Evolutionary conservation across 2,888 invertebrate genomes (phyloP).

Genomic region (Chloromyia formosa): DNA sequence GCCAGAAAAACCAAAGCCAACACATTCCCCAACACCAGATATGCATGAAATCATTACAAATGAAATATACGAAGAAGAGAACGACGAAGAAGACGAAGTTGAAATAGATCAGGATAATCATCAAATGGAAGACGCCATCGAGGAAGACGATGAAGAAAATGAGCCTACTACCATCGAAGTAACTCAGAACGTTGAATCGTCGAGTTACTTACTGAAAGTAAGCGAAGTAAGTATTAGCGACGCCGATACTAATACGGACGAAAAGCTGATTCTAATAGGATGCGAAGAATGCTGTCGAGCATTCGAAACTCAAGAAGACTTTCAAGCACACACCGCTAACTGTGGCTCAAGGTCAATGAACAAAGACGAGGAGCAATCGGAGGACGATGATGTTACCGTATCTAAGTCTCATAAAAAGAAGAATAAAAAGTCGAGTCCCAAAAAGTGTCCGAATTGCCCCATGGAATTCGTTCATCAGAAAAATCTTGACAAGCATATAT

Average conservation of each 20-base stretch:
- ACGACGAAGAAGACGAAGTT: slow-evolving; percentile 27
- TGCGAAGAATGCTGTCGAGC: slow-evolving; percentile 46
- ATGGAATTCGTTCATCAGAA: slow-evolving; percentile 39
- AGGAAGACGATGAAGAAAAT: background rate
- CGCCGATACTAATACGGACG: background rate
- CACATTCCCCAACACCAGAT: no score
- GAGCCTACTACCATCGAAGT: background rate
- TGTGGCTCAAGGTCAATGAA: background rate
- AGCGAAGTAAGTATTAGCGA: slow-evolving; percentile 4
- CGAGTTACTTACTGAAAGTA: slow-evolving; percentile 50
- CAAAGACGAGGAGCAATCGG: background rate
- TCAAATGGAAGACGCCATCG: background rate
- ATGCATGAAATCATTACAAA: slow-evolving; percentile 34
- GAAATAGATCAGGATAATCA: background rate
- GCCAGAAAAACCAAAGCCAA: no score
- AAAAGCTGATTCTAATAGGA: slow-evolving; percentile 14
- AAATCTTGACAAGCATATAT: slow-evolving; percentile 40
- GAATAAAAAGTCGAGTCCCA: background rate
- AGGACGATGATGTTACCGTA: background rate
- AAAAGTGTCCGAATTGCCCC: slow-evolving; percentile 37
- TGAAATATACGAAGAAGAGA: no score
- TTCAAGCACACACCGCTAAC: slow-evolving; percentile 47
- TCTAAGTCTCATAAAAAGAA: no score
- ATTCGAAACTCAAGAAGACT: slow-evolving; percentile 50
- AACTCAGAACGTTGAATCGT: slow-evolving; percentile 48